Percentiles rank a stretch among this genome's conserved stretches.
phyloP scores from a whole-genome alignment of 1,140 invertebrate species.

The Heliothis virescens region DNA sequence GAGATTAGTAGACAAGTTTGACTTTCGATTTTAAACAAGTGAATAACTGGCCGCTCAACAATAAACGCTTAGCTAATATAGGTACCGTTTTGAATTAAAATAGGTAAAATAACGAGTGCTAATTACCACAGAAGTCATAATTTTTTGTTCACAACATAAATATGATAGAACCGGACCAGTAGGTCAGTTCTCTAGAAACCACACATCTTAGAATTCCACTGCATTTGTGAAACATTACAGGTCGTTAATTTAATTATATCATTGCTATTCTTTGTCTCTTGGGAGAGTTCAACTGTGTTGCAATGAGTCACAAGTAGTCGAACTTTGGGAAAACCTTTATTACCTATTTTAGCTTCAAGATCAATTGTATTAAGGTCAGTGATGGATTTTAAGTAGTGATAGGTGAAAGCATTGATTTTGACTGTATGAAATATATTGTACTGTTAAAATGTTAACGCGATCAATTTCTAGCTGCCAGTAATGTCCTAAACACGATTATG shows the following conservation, averaged over 20 bases:
- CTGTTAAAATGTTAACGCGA: background rate
- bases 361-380: background rate
- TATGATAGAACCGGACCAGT: background rate
- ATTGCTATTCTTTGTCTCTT: conserved; percentile 33
- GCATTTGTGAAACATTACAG: conserved; percentile 25
- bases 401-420: background rate
- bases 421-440: conserved; percentile 1
- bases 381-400: background rate
- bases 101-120: background rate
- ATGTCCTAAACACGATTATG: background rate
- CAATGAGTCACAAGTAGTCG: background rate
- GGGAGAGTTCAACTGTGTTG: conserved; percentile 12
- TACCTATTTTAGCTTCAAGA: background rate
- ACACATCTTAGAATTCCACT: conserved; percentile 31
- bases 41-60: too few relatives aligned
- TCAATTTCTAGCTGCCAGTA: conserved; percentile 12
- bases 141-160: conserved; percentile 9
- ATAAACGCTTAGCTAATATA: too few relatives aligned
- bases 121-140: background rate
- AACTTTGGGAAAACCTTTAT: background rate
- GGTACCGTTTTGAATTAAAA: background rate
- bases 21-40: too few relatives aligned
- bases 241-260: conserved; percentile 44
- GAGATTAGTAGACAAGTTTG: too few relatives aligned
- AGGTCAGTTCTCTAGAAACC: conserved; percentile 29